Base-by-base conservation (phyloP, 2,113 vertebrate genomes). In the Probosciger aterrimus region DNA sequence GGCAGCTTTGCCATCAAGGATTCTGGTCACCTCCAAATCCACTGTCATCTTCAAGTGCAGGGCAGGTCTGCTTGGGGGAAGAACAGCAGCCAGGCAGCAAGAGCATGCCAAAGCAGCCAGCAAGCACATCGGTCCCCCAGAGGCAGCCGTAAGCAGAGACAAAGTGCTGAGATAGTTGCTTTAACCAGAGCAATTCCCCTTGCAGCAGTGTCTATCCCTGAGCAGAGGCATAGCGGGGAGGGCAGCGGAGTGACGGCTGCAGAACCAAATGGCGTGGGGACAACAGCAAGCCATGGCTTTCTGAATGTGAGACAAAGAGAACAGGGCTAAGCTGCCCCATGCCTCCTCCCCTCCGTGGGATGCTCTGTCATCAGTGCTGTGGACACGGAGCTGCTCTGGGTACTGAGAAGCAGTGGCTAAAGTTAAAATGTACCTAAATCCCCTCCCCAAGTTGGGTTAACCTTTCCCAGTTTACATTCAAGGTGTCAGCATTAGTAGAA, bases 401-500 rank as follows among this genome's bases (percentile, higher is more conserved):
- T 17, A 31, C 33, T 0, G 0, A 91, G 41, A 69, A 93, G 89
- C 81, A 50, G 90, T 24, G 60, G 73, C 46, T 47, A 43, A 71
- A 86, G 57, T 79, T 62, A 24, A 74, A 67, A 57, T 46, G 10
- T 18, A n/a, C n/a, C 19, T 13, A 31, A 44, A 59, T 59, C 50
- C 44, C 43, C 16, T n/a, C 49, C 30, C 8, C 39, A 62, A 67
- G 7, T 60, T 18, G n/a, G 46, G 69, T 90, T 86, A 88, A 67
- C 43, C 46, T 77, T 77, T 82, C 89, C 77, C 83, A 18, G 2
- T 43, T 67, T 17, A 53, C n/a, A 62, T 52, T 35, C 43, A 8
- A 92, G 22, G 73, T n/a, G 39, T 71, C 93, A 92, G 91, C 12
- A 6, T 97, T 97, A 97, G 96, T 97, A 93, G 95, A 97, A 98